phyloP scores from a whole-genome alignment of 2,888 invertebrate genomes.

The Diarsia mendica region DNA sequence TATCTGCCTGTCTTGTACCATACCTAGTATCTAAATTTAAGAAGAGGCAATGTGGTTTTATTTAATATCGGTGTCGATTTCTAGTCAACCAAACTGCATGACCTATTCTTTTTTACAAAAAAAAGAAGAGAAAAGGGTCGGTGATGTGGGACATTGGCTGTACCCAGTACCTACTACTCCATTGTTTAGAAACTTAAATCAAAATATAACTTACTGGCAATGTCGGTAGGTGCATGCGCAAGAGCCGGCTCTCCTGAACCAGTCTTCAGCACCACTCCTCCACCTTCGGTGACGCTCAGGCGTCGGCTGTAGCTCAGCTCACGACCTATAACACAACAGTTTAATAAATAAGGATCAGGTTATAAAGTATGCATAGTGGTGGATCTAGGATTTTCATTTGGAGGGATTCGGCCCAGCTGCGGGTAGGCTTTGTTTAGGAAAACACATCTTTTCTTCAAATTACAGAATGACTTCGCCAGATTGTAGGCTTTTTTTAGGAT shows the following conservation, averaged over 20 bases:
- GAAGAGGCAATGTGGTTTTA: not conserved
- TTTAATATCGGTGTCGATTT: not conserved
- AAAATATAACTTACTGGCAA: constrained; percentile 80
- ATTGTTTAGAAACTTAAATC: not conserved
- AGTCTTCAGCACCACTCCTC: constrained; percentile 85
- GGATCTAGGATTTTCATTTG: not conserved
- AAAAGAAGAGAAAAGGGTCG: not conserved
- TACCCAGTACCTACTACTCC: not conserved
- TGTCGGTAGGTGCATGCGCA: constrained; percentile 87
- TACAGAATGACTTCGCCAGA: not conserved
- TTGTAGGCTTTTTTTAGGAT: not conserved
- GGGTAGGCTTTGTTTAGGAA: not conserved
- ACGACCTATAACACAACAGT: constrained; percentile 82
- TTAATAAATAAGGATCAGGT: not conserved
- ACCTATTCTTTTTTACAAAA: not conserved
- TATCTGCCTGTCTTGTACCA: too few relatives aligned
- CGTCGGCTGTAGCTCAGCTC: constrained; percentile 88
- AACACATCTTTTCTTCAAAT: not conserved
- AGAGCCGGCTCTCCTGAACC: constrained; percentile 85
- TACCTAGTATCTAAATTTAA: not conserved
- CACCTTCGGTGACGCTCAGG: constrained; percentile 86
- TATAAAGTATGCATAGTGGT: not conserved
- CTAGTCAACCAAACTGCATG: not conserved
- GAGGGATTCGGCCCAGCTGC: not conserved
- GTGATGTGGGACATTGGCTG: not conserved